phyloP scores from a whole-genome alignment of 2,113 vertebrate species.

The Austrofundulus limnaeus region DNA sequence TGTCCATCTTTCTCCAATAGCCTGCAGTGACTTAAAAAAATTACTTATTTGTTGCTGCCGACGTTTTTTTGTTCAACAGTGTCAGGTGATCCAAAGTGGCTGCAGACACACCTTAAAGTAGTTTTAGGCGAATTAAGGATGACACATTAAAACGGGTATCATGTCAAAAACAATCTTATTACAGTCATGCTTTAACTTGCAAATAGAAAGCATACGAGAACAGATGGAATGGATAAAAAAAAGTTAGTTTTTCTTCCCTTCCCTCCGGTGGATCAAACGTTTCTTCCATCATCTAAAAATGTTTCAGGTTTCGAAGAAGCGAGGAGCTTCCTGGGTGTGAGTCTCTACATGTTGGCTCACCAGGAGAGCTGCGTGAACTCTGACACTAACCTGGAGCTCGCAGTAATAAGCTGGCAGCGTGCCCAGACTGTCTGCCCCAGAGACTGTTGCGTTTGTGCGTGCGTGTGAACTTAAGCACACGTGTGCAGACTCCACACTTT shows the following conservation, averaged over 20 bases:
- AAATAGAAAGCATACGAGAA: neutral
- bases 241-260: neutral
- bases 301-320: conserved; percentile 63
- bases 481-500: conserved; percentile 38
- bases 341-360: conserved; percentile 49
- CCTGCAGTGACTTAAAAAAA: neutral
- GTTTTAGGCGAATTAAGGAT: neutral
- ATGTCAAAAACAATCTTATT: no score
- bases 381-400: conserved; percentile 62
- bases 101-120: neutral
- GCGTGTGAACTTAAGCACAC: conserved; percentile 10
- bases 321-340: conserved; percentile 45
- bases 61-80: neutral
- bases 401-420: conserved; percentile 67
- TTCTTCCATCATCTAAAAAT: conserved; percentile 55
- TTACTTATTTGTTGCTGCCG: neutral
- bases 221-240: neutral
- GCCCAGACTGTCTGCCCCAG: conserved; percentile 60
- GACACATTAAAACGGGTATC: neutral
- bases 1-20: neutral
- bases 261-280: conserved; percentile 24
- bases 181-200: no score
- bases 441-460: conserved; percentile 28
- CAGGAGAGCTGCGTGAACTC: conserved; percentile 64
- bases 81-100: neutral